These are phyloP conservation scores for Fregata magnificens DNA, from an alignment of 2,113 vertebrate species.

Conservation along the genomic window DNA sequence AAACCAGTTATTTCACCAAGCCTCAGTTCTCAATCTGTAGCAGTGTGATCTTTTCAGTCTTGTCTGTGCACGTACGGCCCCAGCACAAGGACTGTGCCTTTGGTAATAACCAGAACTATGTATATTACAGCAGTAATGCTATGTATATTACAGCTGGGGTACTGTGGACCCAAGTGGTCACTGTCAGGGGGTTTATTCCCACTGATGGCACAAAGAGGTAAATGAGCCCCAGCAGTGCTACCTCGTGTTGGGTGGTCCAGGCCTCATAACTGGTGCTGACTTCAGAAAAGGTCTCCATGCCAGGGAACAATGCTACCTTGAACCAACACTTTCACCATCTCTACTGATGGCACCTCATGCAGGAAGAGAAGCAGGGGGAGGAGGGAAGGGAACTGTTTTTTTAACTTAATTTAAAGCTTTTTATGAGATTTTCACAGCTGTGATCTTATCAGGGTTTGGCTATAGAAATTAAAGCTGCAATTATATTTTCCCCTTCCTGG, in stretches of 20 bases:
- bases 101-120: not conserved
- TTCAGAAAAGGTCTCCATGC: not conserved
- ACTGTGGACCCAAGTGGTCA: not conserved
- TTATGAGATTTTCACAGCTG: slow-evolving; percentile 76
- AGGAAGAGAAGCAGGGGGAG: slow-evolving; percentile 43
- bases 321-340: not conserved
- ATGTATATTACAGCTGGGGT: not conserved
- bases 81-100: not conserved
- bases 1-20: not conserved
- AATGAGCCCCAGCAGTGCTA: not conserved
- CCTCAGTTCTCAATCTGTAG: not conserved
- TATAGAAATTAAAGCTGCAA: slow-evolving; percentile 74
- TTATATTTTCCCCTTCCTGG: slow-evolving; percentile 73
- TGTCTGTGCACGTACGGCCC: fast-evolving
- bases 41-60: not conserved
- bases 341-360: not conserved
- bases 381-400: slow-evolving; percentile 64
- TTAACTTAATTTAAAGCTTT: slow-evolving; percentile 74
- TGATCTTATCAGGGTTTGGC: slow-evolving; percentile 72
- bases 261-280: not conserved
- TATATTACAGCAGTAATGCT: not conserved
- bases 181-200: not conserved
- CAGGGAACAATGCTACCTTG: not conserved
- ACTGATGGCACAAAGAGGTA: not conserved
- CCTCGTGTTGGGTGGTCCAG: not conserved